phyloP scores from a whole-genome alignment of 2,113 vertebrate species.

The Chaetodon auriga region DNA sequence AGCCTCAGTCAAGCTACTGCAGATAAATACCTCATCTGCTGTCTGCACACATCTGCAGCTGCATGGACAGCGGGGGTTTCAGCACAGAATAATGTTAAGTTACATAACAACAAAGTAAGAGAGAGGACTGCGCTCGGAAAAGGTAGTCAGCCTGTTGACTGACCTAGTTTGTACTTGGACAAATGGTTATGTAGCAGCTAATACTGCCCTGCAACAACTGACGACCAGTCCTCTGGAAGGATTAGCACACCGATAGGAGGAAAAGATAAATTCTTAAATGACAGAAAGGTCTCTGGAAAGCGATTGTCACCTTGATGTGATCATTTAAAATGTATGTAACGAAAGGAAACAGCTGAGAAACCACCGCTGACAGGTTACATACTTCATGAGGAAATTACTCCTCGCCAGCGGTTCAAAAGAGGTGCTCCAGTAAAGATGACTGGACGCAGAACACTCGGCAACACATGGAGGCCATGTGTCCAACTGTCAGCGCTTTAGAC shows the following conservation, averaged over 20 bases:
- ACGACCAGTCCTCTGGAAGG: not conserved
- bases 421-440: slow-evolving; percentile 1
- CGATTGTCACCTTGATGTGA: not conserved
- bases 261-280: not conserved
- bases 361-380: slow-evolving; percentile 17
- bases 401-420: slow-evolving; percentile 2
- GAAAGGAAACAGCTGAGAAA: not conserved
- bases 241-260: slow-evolving; percentile 7
- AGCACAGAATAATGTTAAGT: not conserved
- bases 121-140: not conserved
- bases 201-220: slow-evolving; percentile 1
- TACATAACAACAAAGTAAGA: slow-evolving; percentile 2
- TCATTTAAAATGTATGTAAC: slow-evolving; percentile 2
- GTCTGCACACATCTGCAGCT: slow-evolving; percentile 41
- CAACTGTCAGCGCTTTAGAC: not conserved
- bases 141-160: slow-evolving; percentile 20
- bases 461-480: slow-evolving; percentile 47
- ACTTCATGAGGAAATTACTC: slow-evolving; percentile 40
- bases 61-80: not conserved
- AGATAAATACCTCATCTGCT: slow-evolving; percentile 24
- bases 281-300: not conserved
- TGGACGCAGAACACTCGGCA: not conserved
- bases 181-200: slow-evolving; percentile 14
- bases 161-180: slow-evolving; percentile 11
- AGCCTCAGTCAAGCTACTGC: slow-evolving; percentile 3